Conservation (phyloP, 1,140 invertebrate species). For the Drosophila pandora region DNA sequence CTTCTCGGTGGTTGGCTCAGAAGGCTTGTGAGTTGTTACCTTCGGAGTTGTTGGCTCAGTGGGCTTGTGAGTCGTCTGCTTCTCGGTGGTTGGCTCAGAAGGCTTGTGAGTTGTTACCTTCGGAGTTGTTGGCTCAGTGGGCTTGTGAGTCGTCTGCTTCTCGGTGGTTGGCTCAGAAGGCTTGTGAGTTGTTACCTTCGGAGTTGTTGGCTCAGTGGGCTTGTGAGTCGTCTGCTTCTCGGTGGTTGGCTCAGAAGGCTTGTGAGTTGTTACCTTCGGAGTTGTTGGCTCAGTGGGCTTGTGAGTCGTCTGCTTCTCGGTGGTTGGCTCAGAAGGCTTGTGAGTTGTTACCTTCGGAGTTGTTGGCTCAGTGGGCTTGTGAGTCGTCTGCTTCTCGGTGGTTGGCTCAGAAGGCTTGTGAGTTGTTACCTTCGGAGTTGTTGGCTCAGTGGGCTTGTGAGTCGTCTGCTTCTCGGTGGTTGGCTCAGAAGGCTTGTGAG, state of each 20-base stretch:
- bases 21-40: neutral
- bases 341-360: too few species aligned
- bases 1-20: neutral
- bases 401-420: too few species aligned
- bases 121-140: neutral
- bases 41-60: neutral
- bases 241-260: too few species aligned
- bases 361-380: too few species aligned
- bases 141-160: neutral
- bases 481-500: neutral
- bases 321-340: neutral
- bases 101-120: slow-evolving; percentile 5
- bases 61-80: slow-evolving; percentile 3
- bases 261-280: too few species aligned
- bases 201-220: neutral
- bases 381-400: too few species aligned
- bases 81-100: neutral
- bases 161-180: neutral
- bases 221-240: slow-evolving; percentile 1
- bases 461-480: slow-evolving; percentile 6
- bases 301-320: neutral
- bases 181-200: neutral
- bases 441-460: neutral
- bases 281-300: neutral
- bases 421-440: neutral